phyloP scores from a whole-genome alignment of 2,113 vertebrate species.

The Dicentrarchus labrax region DNA sequence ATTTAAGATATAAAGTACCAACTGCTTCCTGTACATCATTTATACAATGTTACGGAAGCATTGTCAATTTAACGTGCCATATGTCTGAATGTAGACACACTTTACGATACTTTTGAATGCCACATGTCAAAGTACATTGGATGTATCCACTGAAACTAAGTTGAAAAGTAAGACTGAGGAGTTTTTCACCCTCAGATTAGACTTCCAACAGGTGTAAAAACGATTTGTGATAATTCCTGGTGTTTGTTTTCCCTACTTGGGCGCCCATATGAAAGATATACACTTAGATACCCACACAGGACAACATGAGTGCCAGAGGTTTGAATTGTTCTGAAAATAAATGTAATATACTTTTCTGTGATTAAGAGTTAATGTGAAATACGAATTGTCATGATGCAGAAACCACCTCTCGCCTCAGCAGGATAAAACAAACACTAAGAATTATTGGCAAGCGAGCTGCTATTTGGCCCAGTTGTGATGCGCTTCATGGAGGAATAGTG shows the following conservation, averaged over 20 bases:
- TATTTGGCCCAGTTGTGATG: conserved; percentile 45
- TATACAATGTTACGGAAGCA: background rate
- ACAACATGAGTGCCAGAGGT: conserved; percentile 19
- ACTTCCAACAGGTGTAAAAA: conserved; percentile 45
- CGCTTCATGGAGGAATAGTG: conserved; percentile 46
- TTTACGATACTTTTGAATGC: background rate
- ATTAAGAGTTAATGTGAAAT: conserved; percentile 46
- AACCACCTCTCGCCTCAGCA: conserved; percentile 36
- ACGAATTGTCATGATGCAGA: conserved; percentile 35
- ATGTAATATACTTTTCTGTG: conserved; percentile 9
- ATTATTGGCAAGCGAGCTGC: conserved; percentile 39
- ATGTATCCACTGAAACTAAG: background rate
- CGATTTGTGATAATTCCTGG: conserved; percentile 20
- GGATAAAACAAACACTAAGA: conserved; percentile 59
- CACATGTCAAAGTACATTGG: background rate
- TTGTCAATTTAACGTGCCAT: background rate
- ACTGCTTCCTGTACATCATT: background rate
- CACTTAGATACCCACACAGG: conserved; percentile 4
- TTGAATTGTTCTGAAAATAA: conserved; percentile 2
- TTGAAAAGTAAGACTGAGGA: background rate
- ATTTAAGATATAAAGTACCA: too few relatives aligned
- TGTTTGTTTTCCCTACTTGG: conserved; percentile 40
- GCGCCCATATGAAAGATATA: background rate
- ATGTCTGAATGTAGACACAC: background rate
- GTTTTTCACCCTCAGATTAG: conserved; percentile 23